These are phyloP conservation scores for Hyppa rectilinea DNA, from an alignment of 2,888 invertebrate species.

Conservation along the genomic window DNA sequence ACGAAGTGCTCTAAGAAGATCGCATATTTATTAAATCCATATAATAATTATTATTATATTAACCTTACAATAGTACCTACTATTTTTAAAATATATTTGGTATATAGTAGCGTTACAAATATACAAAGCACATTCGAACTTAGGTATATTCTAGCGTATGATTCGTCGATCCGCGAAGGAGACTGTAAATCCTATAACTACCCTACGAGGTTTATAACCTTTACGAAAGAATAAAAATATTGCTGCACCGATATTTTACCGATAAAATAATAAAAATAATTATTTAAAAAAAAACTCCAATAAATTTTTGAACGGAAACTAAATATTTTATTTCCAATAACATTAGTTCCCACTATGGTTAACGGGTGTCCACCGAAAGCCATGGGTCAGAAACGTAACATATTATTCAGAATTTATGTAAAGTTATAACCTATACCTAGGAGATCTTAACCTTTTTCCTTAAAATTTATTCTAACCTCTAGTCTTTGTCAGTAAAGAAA, in stretches of 20 bases:
- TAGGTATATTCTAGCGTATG: slow-evolving; percentile 91
- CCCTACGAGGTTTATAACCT: slow-evolving; percentile 83
- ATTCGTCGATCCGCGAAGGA: slow-evolving; percentile 83
- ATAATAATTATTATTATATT: slow-evolving; percentile 54
- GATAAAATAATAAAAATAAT: slow-evolving; percentile 67
- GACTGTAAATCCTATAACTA: slow-evolving; percentile 75
- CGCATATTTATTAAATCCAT: slow-evolving; percentile 37
- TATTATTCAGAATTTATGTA: slow-evolving; percentile 67
- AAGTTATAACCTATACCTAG: slow-evolving; percentile 69
- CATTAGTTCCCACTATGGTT: slow-evolving; percentile 72
- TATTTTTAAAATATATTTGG: slow-evolving; percentile 78
- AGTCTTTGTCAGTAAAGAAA: slow-evolving; percentile 85
- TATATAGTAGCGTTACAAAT: slow-evolving; percentile 83
- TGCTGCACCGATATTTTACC: slow-evolving; percentile 79
- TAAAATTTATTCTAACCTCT: slow-evolving; percentile 69
- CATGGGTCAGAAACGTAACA: slow-evolving; percentile 72
- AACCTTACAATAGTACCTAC: slow-evolving; percentile 54
- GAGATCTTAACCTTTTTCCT: slow-evolving; percentile 81
- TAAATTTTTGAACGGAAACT: slow-evolving; percentile 69
- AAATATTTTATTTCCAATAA: slow-evolving; percentile 67
- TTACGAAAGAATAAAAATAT: slow-evolving; percentile 73
- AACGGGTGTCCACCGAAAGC: slow-evolving; percentile 78
- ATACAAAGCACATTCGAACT: slow-evolving; percentile 88
- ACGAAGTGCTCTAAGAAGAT: slow-evolving; percentile 51
- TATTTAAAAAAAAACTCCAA: slow-evolving; percentile 65